Evolutionary conservation across 2,797 vertebrate species (phyloP).

Genomic region (Myiothlypis coronata): DNA sequence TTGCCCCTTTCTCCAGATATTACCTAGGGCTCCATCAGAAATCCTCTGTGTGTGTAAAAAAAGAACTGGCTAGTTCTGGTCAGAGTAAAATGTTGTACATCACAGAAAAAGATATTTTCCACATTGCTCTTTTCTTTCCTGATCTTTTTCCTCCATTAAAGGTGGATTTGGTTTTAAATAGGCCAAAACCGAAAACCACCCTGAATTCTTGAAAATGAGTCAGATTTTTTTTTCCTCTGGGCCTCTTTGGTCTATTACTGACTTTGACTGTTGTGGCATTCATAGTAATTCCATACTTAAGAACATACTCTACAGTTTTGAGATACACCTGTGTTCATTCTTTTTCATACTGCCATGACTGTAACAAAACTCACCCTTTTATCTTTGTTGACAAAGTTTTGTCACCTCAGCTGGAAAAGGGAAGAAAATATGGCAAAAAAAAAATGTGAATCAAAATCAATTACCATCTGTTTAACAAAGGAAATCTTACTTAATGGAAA

Average conservation of each 20-base stretch:
- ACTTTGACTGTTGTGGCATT: not conserved
- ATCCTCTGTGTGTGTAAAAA: not conserved
- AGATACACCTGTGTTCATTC: not conserved
- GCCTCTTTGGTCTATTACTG: not conserved
- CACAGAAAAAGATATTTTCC: not conserved
- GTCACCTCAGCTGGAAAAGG: not conserved
- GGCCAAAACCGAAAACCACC: not conserved
- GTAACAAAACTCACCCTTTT: not conserved
- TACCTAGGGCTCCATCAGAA: not conserved
- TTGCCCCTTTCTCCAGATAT: not conserved
- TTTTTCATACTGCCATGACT: not conserved
- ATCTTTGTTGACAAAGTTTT: not conserved
- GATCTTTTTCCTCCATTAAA: not conserved
- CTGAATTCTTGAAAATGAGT: not conserved
- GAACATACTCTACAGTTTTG: not conserved
- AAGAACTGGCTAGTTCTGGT: not conserved
- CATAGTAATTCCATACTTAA: not conserved
- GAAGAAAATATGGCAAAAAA: not conserved
- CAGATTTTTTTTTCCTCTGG: not conserved
- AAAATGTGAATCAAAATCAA: not conserved
- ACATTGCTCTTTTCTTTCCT: not conserved
- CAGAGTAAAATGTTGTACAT: not conserved
- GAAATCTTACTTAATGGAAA: not conserved
- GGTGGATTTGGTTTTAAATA: not conserved
- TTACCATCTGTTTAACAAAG: not conserved